Conservation (phyloP, 2,113 vertebrate species). For the Oryzias melastigma region DNA sequence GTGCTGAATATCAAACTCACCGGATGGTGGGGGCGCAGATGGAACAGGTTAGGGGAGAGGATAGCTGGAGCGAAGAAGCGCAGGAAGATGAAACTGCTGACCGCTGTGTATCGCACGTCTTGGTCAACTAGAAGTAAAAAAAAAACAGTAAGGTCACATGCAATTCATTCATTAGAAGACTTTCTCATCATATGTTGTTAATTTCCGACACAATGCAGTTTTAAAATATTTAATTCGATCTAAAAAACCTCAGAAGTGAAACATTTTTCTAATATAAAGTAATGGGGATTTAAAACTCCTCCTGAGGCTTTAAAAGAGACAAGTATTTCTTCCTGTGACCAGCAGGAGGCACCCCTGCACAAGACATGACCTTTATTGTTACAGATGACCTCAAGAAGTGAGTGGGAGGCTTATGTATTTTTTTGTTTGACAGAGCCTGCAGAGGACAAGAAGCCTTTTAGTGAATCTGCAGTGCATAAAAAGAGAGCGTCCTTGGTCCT, state of each 20-base stretch:
- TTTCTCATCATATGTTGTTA: neutral
- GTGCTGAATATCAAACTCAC: constrained; percentile 76
- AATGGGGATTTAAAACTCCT: no score
- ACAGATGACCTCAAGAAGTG: constrained; percentile 4
- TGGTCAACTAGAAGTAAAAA: constrained; percentile 80
- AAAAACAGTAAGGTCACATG: neutral
- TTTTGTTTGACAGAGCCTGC: constrained; percentile 36
- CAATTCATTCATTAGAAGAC: neutral
- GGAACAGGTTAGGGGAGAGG: constrained; percentile 96
- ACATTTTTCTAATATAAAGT: no score
- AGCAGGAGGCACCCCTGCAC: constrained; percentile 48
- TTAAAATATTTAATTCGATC: no score
- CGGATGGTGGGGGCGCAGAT: constrained; percentile 92
- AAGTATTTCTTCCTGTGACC: constrained; percentile 6
- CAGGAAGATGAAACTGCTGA: constrained; percentile 98
- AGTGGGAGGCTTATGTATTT: constrained; percentile 38
- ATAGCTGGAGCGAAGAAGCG: constrained; percentile 98
- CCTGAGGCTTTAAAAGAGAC: no score
- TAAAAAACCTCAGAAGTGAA: no score
- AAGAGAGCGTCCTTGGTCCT: constrained; percentile 40
- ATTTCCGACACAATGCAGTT: no score
- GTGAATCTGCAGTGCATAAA: neutral
- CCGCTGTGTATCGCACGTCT: constrained; percentile 95
- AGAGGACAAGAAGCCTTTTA: constrained; percentile 16
- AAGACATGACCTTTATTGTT: neutral